Evolutionary conservation across 2,888 invertebrate genomes (phyloP), one percentile per base, ranked within the genome.

Genomic region (Hybos culiciformis): DNA sequence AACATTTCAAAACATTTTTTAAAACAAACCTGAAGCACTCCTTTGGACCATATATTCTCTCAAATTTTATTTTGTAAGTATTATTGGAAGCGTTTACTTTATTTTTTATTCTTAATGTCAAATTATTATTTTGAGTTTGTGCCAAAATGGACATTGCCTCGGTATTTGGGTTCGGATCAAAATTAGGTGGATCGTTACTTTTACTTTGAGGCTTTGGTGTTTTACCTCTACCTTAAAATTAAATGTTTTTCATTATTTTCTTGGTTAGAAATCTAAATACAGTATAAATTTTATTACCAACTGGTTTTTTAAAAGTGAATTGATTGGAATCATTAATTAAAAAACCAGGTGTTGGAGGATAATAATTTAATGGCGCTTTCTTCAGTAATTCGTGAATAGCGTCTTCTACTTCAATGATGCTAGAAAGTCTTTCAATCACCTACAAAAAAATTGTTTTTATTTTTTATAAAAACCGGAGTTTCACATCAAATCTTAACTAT

Each of bases 401-500:
- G n/a, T n/a, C n/a, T n/a, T 77, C 73, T 11, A 77, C 58, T 45
- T 70, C 62, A 34, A 77, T 70, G 3, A 80, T 58, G 44, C 70
- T 67, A 12, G 68, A 61, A 31, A 77, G 56, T 11, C 76, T 61
- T 15, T 59, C 62, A 18, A 78, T 60, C 8, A 70, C 64, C 57
- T 55, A 31, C 31, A 33, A 43, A 32, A 8, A 14, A 34, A 12
- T 39, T 21, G n/a, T 14, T 8, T 7, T n/a, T 32, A 32, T 32
- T n/a, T 32, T 32, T 14, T 33, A 9, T 5, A 33, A 5, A 29
- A 29, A 32, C 14, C 17, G 15, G 6, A 4, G 14, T 14, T 6
- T 15, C 3, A 32, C 14, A 32, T 19, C 3, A 29, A 23, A 24
- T 21, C n/a, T n/a, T n/a, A n/a, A n/a, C n/a, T n/a, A n/a, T n/a